Base-by-base conservation (phyloP, 1,140 invertebrate species). In the Microplitis demolitor region DNA sequence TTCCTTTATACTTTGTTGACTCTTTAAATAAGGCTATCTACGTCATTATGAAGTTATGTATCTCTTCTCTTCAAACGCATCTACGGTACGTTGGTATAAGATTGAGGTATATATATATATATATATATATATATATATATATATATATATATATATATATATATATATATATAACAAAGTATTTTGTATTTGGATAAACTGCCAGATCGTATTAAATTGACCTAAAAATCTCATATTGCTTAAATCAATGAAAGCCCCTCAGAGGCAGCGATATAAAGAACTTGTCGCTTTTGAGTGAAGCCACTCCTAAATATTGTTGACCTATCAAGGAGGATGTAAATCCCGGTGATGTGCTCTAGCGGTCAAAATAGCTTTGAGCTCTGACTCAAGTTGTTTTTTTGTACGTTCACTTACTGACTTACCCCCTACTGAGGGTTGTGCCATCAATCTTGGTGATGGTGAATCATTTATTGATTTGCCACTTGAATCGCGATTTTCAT, bases 191-290 rank as follows among this genome's bases (percentile, higher is more conserved):
- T 54, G n/a, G 64, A 75, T 77, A 78, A 77, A 76, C 61, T 79
- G 74, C 74, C 74, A 77, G 77, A 80, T 83, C 76, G 60, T 80
- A 80, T 87, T 77, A 86, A 87, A 86, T 87, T 85, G 85, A 86
- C 85, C 85, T 87, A 87, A 81, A 84, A 87, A 84, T 86, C 82
- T 84, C 54, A 87, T 86, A 87, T 87, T 87, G 82, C 85, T 87
- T 87, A 82, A 85, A 83, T 84, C 83, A 82, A 85, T 81, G 75
- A 83, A 81, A 85, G 86, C 86, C 86, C 84, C 85, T 87, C 85
- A 87, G 82, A 87, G 86, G 86, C 86, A 80, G 78, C 69, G 66
- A 69, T 60, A 72, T 54, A 37, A 50, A 11, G 9, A 64, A 53
- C 31, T 67, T 45, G 37, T 67, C 66, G 56, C 74, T 60, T 66